Conservation (phyloP, 2,113 vertebrate species). For the Orthochromis indermauri region DNA sequence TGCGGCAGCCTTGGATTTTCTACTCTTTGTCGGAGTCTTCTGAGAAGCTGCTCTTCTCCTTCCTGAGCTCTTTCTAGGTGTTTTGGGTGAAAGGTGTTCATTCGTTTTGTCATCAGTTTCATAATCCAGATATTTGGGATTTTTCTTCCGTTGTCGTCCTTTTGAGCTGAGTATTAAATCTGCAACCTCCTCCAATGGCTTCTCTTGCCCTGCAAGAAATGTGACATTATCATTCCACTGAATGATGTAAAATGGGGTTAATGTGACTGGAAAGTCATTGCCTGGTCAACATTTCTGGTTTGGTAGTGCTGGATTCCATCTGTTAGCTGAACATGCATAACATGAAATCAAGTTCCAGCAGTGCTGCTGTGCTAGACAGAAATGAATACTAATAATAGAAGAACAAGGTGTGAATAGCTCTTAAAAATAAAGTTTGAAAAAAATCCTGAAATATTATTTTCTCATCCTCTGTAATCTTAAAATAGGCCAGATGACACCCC, state of each 20-base stretch:
- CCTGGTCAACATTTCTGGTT: neutral
- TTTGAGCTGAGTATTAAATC: neutral
- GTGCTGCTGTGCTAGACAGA: neutral
- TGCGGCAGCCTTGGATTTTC: neutral
- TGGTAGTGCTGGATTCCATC: neutral
- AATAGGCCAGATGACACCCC: neutral
- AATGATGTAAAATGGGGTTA: neutral
- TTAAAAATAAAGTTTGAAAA: neutral
- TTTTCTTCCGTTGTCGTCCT: slow-evolving; percentile 40
- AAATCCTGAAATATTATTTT: neutral
- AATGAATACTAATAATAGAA: neutral
- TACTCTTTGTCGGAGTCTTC: neutral
- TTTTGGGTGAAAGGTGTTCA: neutral
- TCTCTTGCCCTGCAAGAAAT: slow-evolving; percentile 13
- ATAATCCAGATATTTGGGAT: slow-evolving; percentile 36
- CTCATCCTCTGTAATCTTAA: neutral
- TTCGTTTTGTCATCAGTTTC: neutral
- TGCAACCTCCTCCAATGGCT: neutral
- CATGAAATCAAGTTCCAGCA: neutral
- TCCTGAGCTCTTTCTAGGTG: neutral
- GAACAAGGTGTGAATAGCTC: neutral
- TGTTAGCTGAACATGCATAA: neutral
- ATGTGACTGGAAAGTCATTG: neutral
- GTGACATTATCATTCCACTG: neutral
- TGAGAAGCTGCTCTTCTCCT: neutral